phyloP scores from a whole-genome alignment of 2,113 vertebrate genomes.

The Turnix velox region DNA sequence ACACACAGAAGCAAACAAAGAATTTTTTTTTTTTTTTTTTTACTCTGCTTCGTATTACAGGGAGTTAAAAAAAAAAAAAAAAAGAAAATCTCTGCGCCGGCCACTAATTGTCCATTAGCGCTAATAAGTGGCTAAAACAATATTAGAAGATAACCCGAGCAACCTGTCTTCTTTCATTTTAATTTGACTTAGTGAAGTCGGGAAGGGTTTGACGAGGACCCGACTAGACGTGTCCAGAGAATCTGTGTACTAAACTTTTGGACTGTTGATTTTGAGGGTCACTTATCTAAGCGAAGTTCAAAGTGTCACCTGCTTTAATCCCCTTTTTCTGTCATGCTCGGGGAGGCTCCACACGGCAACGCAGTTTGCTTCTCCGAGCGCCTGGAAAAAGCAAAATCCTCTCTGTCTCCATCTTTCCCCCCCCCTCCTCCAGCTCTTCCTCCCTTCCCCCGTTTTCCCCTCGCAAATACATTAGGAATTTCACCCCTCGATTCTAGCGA shows the following conservation, averaged over 20 bases:
- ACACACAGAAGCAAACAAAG: conserved; percentile 54
- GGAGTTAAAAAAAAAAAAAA: no score
- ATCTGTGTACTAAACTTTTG: conserved; percentile 71
- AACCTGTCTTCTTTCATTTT: conserved; percentile 65
- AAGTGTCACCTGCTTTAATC: conserved; percentile 72
- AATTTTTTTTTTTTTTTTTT: background rate
- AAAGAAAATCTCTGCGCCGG: background rate
- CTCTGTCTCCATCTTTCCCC: background rate
- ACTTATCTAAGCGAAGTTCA: conserved; percentile 71
- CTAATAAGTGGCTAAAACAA: conserved; percentile 68
- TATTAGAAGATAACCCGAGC: conserved; percentile 62
- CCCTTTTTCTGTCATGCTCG: conserved; percentile 57
- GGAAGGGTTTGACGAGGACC: conserved; percentile 64
- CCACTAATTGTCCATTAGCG: conserved; percentile 67
- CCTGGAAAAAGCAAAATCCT: background rate
- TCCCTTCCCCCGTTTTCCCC: background rate
- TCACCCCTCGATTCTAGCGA: background rate
- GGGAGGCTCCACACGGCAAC: conserved; percentile 44
- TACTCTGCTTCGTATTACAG: background rate
- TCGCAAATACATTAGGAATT: background rate
- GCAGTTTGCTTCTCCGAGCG: background rate
- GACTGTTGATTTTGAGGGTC: conserved; percentile 72
- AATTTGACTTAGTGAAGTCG: conserved; percentile 43
- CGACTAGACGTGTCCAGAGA: conserved; percentile 56
- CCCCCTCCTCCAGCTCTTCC: no score